Conservation (phyloP, 2,888 invertebrate species). For the Schrankia costaestrigalis region DNA sequence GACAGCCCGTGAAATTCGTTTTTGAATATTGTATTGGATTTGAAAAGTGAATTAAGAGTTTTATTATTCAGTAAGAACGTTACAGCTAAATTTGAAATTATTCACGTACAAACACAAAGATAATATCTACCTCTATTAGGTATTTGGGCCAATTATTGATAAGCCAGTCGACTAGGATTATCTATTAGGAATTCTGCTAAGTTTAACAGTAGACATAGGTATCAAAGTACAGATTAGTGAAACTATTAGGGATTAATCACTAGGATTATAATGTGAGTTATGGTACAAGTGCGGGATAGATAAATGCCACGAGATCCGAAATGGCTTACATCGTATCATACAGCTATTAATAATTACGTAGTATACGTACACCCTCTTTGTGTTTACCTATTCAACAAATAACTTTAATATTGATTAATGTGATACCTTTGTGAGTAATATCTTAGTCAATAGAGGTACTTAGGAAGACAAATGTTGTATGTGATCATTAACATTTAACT, state of each 20-base stretch:
- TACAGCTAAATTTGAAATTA: constrained; percentile 12
- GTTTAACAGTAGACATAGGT: constrained; percentile 13
- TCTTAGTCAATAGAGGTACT: too few species aligned
- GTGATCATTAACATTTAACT: constrained; percentile 1
- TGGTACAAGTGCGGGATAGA: constrained; percentile 19
- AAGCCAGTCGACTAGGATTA: constrained; percentile 22
- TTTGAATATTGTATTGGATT: constrained; percentile 24
- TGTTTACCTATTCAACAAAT: too few species aligned
- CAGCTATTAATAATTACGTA: too few species aligned
- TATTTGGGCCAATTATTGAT: constrained; percentile 22
- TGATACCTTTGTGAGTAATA: too few species aligned
- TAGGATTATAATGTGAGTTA: constrained; percentile 31
- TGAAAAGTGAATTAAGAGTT: constrained; percentile 27
- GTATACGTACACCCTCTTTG: too few species aligned
- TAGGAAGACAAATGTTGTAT: too few species aligned
- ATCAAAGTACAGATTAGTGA: constrained; percentile 23
- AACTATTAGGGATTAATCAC: constrained; percentile 35
- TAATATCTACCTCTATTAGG: background rate
- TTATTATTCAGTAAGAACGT: constrained; percentile 21
- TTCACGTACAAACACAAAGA: constrained; percentile 12
- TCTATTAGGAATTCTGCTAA: constrained; percentile 20
- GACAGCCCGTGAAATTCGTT: constrained; percentile 12
- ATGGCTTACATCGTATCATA: constrained; percentile 10
- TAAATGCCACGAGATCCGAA: constrained; percentile 17
- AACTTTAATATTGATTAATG: too few species aligned